Percentiles rank a stretch among this genome's conserved stretches.
phyloP scores from a whole-genome alignment of 2,888 invertebrate species.

The Plagodis pulveraria region DNA sequence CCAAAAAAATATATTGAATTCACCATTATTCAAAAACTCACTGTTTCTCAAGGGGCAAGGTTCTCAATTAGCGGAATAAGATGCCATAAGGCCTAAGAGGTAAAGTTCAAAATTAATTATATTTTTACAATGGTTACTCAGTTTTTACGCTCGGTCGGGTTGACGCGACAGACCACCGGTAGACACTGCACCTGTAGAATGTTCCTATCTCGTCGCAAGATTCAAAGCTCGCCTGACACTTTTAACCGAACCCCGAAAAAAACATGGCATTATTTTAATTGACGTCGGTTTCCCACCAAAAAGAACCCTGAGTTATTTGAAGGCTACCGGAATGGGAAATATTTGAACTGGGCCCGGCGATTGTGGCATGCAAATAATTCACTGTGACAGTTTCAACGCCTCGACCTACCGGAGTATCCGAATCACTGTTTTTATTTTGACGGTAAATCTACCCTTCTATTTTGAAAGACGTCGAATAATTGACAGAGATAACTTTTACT shows the following conservation, averaged over 20 bases:
- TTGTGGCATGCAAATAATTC: constrained; percentile 76
- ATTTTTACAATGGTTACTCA: constrained; percentile 11
- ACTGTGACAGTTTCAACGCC: constrained; percentile 61
- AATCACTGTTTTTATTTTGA: constrained; percentile 39
- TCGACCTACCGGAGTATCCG: constrained; percentile 43
- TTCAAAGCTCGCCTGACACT: constrained; percentile 74
- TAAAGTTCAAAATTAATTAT: constrained; percentile 47
- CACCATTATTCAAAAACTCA: constrained; percentile 53
- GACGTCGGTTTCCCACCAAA: constrained; percentile 70
- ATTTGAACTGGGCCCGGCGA: constrained; percentile 60
- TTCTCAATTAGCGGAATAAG: neutral
- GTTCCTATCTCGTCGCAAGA: constrained; percentile 75
- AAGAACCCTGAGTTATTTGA: constrained; percentile 72
- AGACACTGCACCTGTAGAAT: constrained; percentile 78
- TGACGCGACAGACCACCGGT: constrained; percentile 74
- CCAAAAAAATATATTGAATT: constrained; percentile 41
- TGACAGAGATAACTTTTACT: constrained; percentile 28
- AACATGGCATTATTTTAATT: constrained; percentile 79
- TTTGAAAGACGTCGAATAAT: constrained; percentile 27
- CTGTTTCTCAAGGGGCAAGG: constrained; percentile 42
- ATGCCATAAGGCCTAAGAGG: neutral
- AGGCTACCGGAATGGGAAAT: constrained; percentile 70
- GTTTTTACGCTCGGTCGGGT: constrained; percentile 43
- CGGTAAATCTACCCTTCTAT: constrained; percentile 35
- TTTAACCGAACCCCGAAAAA: constrained; percentile 59